A percentile compares a stretch with the other conserved stretches of the same genome.
phyloP scores from a whole-genome alignment of 2,888 invertebrate species.

The Ornithoptera priamus region DNA sequence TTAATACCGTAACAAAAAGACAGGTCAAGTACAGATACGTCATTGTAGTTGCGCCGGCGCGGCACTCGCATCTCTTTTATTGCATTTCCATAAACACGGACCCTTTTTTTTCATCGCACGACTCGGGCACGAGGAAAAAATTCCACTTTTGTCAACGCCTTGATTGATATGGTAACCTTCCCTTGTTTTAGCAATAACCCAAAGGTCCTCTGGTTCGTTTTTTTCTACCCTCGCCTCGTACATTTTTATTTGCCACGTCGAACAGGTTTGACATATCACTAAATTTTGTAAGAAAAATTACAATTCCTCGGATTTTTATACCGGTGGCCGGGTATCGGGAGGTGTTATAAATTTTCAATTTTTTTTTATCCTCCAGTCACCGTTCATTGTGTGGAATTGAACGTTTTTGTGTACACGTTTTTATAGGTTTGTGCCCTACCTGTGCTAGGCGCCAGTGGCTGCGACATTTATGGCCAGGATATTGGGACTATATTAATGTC shows the following conservation, averaged over 20 bases:
- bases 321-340: conserved; percentile 65
- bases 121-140: conserved; percentile 57
- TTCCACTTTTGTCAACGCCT: conserved; percentile 74
- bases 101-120: conserved; percentile 69
- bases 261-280: conserved; percentile 78
- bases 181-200: conserved; percentile 79
- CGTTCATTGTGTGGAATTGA: conserved; percentile 63
- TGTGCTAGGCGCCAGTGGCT: conserved; percentile 77
- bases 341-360: conserved; percentile 71
- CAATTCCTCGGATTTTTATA: conserved; percentile 72
- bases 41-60: conserved; percentile 44
- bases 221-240: conserved; percentile 52
- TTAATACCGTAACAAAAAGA: not conserved
- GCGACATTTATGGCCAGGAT: conserved; percentile 77
- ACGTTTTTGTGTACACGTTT: conserved; percentile 67
- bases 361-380: conserved; percentile 60
- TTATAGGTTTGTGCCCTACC: conserved; percentile 65
- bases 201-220: conserved; percentile 59
- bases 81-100: conserved; percentile 72
- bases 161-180: conserved; percentile 78
- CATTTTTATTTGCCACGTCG: conserved; percentile 77
- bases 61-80: conserved; percentile 56
- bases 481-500: conserved; percentile 77
- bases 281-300: conserved; percentile 78
- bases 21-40: conserved; percentile 38